These are phyloP conservation scores for Dicyrtoma fusca DNA, from an alignment of 2,888 invertebrate genomes.

Conservation along the genomic window DNA sequence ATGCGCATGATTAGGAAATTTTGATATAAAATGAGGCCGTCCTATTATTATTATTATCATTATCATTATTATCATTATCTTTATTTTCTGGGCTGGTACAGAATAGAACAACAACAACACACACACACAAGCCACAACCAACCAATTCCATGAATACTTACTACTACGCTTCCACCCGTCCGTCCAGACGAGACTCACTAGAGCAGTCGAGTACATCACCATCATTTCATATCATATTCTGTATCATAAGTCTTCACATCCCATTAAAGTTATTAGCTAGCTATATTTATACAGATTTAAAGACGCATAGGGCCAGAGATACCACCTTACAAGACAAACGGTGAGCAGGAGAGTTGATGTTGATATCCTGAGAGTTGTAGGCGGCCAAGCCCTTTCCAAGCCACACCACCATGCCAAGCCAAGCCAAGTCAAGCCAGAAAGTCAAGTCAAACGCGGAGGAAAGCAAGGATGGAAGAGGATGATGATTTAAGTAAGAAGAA, in stretches of 20 bases:
- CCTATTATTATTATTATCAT: constrained; percentile 29
- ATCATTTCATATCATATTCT: not conserved
- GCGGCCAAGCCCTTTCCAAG: no score
- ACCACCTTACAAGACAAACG: not conserved
- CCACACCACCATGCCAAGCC: no score
- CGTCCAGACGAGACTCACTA: not conserved
- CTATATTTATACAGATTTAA: not conserved
- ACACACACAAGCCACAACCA: constrained; percentile 15
- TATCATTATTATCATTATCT: constrained; percentile 32
- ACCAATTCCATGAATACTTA: not conserved
- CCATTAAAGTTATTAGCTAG: not conserved
- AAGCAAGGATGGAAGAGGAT: not conserved
- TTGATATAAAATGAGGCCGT: constrained; percentile 36
- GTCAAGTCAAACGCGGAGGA: not conserved
- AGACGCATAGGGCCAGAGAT: not conserved
- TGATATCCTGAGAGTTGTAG: not conserved
- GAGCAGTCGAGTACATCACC: not conserved
- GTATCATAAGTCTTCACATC: no score
- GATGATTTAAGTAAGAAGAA: constrained; percentile 21
- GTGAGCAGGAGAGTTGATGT: not conserved
- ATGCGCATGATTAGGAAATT: constrained; percentile 54
- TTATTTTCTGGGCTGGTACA: constrained; percentile 14
- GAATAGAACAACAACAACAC: constrained; percentile 12
- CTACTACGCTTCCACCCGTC: not conserved
- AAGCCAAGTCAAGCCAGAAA: no score